Percentiles rank a stretch among this genome's conserved stretches.
phyloP scores from a whole-genome alignment of 2,888 invertebrate species.

The Cremastinae sp. region DNA sequence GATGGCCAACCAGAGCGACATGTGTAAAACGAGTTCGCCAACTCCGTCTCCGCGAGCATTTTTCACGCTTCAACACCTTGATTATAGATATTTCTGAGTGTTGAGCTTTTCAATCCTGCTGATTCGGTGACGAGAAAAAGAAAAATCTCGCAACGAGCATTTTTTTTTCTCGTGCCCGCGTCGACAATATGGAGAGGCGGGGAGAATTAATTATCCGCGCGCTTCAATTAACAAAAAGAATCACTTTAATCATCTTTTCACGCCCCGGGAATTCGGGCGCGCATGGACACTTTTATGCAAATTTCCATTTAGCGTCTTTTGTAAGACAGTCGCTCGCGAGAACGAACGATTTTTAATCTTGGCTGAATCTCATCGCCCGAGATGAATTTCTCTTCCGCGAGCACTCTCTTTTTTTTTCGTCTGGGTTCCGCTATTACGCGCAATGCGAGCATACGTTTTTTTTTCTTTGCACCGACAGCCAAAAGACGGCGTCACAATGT shows the following conservation, averaged over 20 bases:
- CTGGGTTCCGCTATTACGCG: background rate
- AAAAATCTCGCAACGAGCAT: background rate
- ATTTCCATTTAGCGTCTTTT: too few species aligned
- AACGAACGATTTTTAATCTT: too few species aligned
- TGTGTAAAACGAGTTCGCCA: background rate
- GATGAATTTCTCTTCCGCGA: background rate
- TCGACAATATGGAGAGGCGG: too few species aligned
- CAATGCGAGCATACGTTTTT: background rate
- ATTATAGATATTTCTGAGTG: slow-evolving; percentile 1
- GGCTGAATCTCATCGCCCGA: too few species aligned
- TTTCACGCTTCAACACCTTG: background rate
- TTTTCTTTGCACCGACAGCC: background rate
- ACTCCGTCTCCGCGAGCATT: background rate
- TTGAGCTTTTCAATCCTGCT: slow-evolving; percentile 6
- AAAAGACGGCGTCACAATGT: background rate
- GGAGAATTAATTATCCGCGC: too few species aligned
- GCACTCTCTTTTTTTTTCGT: background rate
- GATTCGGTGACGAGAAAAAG: background rate
- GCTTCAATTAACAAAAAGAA: too few species aligned
- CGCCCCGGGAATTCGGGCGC: too few species aligned
- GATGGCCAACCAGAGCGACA: background rate
- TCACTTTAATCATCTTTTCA: too few species aligned
- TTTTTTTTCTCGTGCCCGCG: too few species aligned
- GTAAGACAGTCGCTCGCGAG: too few species aligned
- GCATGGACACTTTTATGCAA: too few species aligned